Conservation (phyloP, 2,888 invertebrate genomes). For the Tetramorium bicarinatum region DNA sequence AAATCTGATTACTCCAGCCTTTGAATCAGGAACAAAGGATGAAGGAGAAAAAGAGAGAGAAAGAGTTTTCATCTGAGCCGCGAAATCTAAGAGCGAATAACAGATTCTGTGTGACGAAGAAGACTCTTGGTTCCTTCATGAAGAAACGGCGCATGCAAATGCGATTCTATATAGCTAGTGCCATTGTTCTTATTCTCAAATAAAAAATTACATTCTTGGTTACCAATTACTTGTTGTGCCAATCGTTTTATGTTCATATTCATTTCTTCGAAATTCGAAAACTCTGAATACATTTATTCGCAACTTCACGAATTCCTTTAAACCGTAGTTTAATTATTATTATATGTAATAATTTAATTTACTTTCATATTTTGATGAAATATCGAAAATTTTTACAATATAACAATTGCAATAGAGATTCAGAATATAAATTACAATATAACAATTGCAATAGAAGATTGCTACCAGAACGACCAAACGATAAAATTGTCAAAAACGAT, state of each 20-base stretch:
- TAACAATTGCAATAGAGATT: neutral
- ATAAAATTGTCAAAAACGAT: neutral
- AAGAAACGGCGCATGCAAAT: constrained; percentile 32
- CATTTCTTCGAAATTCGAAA: neutral
- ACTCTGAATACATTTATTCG: neutral
- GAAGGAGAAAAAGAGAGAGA: constrained; percentile 45
- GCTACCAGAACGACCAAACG: neutral
- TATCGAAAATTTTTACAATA: neutral
- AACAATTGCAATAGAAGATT: neutral
- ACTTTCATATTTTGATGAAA: neutral
- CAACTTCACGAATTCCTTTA: neutral
- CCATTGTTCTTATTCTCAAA: constrained; percentile 16
- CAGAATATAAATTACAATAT: neutral
- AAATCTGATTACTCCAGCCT: constrained; percentile 74
- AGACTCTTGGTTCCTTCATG: constrained; percentile 22
- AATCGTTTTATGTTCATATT: constrained; percentile 1
- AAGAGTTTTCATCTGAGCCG: constrained; percentile 62
- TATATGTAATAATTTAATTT: neutral
- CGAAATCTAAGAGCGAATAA: constrained; percentile 49
- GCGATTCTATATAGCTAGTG: neutral
- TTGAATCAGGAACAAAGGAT: constrained; percentile 72
- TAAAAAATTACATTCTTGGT: constrained; percentile 8
- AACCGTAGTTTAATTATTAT: neutral
- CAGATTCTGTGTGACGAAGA: constrained; percentile 58
- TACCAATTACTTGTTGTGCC: neutral